A percentile compares a stretch with the other conserved stretches of the same genome.
These are phyloP conservation scores for Agrotis exclamationis DNA, from an alignment of 2,888 invertebrate genomes.

Conservation along the genomic window DNA sequence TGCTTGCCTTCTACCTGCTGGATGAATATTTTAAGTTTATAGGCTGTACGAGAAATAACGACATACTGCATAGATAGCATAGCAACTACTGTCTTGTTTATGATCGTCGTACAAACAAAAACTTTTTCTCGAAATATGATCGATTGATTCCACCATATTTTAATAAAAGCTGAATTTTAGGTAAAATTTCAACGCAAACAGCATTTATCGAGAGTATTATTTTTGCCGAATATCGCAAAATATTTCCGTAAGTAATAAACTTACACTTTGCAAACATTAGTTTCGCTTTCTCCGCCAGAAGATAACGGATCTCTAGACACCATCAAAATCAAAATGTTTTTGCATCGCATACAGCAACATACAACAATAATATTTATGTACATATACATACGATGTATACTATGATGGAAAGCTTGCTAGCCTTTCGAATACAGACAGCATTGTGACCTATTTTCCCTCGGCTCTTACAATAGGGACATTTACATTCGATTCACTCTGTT, in stretches of 20 bases:
- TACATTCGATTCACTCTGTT: slow-evolving; percentile 60
- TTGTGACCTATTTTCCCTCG: slow-evolving; percentile 54
- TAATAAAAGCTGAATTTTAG: neutral
- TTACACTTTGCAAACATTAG: slow-evolving; percentile 55
- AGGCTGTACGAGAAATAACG: slow-evolving; percentile 32
- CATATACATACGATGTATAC: slow-evolving; percentile 55
- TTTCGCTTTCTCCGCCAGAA: slow-evolving; percentile 59
- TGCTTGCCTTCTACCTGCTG: slow-evolving; percentile 72
- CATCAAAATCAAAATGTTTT: slow-evolving; percentile 61
- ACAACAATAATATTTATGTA: slow-evolving; percentile 54
- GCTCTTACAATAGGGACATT: slow-evolving; percentile 57
- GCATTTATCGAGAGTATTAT: neutral
- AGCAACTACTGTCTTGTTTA: slow-evolving; percentile 1
- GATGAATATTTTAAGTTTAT: slow-evolving; percentile 55
- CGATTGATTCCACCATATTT: neutral
- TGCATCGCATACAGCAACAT: slow-evolving; percentile 42
- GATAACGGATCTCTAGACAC: slow-evolving; percentile 50
- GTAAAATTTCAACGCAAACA: neutral
- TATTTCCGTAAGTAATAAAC: slow-evolving; percentile 45
- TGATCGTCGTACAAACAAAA: neutral
- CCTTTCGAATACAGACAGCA: slow-evolving; percentile 58
- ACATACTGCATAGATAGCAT: neutral
- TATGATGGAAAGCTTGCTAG: slow-evolving; percentile 62
- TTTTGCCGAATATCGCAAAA: slow-evolving; percentile 30
- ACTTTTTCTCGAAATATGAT: neutral